Evolutionary conservation across 2,888 invertebrate genomes (phyloP).

Genomic region (Bedellia somnulentella): DNA sequence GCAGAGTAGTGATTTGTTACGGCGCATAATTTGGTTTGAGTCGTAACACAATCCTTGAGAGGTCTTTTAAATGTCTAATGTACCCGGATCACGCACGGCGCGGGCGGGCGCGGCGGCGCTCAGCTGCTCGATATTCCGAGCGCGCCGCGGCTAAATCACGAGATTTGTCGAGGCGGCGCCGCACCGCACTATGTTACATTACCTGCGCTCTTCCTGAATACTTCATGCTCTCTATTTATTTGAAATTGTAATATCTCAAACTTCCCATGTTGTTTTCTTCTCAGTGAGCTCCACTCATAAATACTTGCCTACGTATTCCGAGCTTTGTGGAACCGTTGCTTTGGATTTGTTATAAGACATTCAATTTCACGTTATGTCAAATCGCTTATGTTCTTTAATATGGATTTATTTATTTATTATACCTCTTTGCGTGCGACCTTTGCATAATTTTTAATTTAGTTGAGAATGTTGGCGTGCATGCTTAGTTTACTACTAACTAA

Average conservation of each 20-base stretch:
- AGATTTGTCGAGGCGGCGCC: conserved; percentile 54
- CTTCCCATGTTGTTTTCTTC: conserved; percentile 47
- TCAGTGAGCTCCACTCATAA: conserved; percentile 23
- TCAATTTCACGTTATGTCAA: no score
- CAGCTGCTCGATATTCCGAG: conserved; percentile 53
- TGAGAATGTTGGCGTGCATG: no score
- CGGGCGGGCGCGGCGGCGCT: conserved; percentile 31
- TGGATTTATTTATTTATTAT: no score
- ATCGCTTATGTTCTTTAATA: no score
- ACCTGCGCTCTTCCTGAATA: conserved; percentile 54
- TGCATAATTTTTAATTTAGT: no score
- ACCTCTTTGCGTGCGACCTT: no score
- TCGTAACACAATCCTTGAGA: conserved; percentile 1
- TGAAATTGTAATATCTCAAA: conserved; percentile 56
- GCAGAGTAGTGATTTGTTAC: no score
- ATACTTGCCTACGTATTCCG: not conserved
- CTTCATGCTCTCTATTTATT: conserved; percentile 57
- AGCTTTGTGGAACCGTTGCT: no score
- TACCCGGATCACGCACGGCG: no score
- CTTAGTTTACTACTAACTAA: not conserved
- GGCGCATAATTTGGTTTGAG: no score
- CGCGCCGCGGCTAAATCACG: conserved; percentile 57
- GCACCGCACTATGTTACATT: conserved; percentile 50
- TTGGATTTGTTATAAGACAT: no score
- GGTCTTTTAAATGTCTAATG: conserved; percentile 3